Percentiles rank a stretch among this genome's conserved stretches.
phyloP scores from a whole-genome alignment of 1,140 invertebrate genomes.

The Aphelinus atriplicis region DNA sequence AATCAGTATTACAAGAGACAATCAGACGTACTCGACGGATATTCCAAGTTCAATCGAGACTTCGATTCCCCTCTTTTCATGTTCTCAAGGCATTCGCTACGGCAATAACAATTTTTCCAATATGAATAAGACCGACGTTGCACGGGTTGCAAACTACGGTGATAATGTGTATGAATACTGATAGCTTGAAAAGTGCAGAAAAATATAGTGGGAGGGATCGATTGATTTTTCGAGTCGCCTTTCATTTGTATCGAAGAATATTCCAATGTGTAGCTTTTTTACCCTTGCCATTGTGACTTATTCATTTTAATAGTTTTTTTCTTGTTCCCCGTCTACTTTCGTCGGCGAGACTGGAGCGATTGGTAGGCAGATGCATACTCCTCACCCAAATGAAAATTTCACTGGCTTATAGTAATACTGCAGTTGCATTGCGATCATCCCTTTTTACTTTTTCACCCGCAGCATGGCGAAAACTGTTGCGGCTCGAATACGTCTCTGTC shows the following conservation, averaged over 20 bases:
- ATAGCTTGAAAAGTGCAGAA: not conserved
- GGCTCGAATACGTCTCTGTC: no score
- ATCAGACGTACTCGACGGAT: constrained; percentile 17
- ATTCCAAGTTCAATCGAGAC: constrained; percentile 19
- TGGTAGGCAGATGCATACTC: constrained; percentile 40
- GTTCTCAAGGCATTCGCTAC: no score
- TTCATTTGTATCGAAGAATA: constrained; percentile 42
- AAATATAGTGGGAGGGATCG: not conserved
- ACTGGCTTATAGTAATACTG: not conserved
- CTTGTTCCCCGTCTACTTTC: constrained; percentile 1
- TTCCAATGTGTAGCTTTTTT: not conserved
- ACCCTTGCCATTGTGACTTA: not conserved
- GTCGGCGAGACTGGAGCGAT: constrained; percentile 24
- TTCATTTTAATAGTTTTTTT: no score
- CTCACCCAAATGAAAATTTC: constrained; percentile 51
- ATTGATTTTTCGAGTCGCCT: constrained; percentile 16
- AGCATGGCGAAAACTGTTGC: no score
- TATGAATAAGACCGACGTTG: no score
- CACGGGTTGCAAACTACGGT: not conserved
- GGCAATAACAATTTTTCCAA: no score
- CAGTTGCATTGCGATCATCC: not conserved
- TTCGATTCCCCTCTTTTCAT: no score
- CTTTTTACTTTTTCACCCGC: no score
- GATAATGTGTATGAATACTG: not conserved
- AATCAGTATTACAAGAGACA: constrained; percentile 16